Percentiles rank a stretch among this genome's conserved stretches.
phyloP scores from a whole-genome alignment of 2,888 invertebrate species.

The Omphaloscelis lunosa region DNA sequence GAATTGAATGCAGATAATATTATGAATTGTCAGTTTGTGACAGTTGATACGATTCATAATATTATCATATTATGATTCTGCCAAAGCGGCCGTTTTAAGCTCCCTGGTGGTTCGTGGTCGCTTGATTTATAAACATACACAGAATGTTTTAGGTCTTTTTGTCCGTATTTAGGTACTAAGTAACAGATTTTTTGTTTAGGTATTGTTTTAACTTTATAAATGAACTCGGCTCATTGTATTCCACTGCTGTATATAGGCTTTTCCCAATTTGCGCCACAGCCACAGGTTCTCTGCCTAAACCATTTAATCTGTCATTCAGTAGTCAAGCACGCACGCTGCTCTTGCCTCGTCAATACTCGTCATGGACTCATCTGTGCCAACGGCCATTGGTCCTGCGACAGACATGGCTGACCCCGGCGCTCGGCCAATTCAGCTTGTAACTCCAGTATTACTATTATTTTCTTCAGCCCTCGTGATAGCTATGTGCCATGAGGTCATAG shows the following conservation, averaged over 20 bases:
- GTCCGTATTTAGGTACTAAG: background rate
- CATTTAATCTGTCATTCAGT: background rate
- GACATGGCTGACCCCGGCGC: background rate
- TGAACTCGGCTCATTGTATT: background rate
- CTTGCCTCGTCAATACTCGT: background rate
- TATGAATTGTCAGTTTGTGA: no score
- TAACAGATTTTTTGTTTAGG: background rate
- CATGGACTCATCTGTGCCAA: background rate
- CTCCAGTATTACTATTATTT: background rate
- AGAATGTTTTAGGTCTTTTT: background rate
- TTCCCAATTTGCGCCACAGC: no score
- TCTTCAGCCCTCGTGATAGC: background rate
- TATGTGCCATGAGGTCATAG: slow-evolving; percentile 1
- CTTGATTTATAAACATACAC: background rate
- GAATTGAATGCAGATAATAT: no score
- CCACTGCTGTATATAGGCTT: background rate
- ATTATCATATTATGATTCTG: no score
- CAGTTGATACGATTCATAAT: no score
- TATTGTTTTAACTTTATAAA: background rate
- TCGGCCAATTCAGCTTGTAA: background rate
- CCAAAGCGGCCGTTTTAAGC: no score
- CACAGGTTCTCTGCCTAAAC: background rate
- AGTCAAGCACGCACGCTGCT: background rate
- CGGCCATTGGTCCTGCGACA: no score
- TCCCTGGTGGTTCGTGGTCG: slow-evolving; percentile 3